Evolutionary conservation across 2,797 vertebrate genomes (phyloP).

Genomic region (Darevskia mixta): DNA sequence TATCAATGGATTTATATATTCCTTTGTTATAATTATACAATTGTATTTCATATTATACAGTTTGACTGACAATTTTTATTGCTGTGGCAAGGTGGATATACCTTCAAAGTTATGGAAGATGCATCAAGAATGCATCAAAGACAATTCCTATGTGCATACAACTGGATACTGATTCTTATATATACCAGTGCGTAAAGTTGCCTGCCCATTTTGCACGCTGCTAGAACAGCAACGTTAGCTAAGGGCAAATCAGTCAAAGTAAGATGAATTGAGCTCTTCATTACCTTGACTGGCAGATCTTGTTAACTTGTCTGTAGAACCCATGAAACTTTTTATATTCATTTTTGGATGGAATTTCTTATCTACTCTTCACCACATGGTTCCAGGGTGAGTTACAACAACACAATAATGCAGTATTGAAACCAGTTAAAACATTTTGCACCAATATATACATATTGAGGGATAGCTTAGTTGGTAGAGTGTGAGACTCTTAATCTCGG

Average conservation of each 20-base stretch:
- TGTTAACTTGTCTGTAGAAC: conserved; percentile 13
- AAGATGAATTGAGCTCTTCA: conserved; percentile 24
- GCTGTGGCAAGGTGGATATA: neutral
- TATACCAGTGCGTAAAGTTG: neutral
- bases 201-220: neutral
- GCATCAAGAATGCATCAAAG: conserved; percentile 12
- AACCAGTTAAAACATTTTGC: too few relatives aligned
- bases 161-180: neutral
- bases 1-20: conserved; percentile 44
- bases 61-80: neutral
- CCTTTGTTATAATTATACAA: neutral
- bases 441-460: too few relatives aligned
- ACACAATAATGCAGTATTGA: neutral
- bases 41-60: neutral
- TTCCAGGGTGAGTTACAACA: neutral
- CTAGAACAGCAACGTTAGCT: conserved; percentile 1
- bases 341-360: too few relatives aligned
- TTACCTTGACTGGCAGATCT: conserved; percentile 13
- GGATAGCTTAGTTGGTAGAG: too few relatives aligned
- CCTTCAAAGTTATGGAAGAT: neutral
- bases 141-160: neutral
- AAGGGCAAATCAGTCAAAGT: neutral
- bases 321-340: neutral
- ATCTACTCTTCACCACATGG: too few relatives aligned
- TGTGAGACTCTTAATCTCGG: too few relatives aligned